Evolutionary conservation across 2,113 vertebrate species (phyloP).

Genomic region (Apaloderma vittatum): DNA sequence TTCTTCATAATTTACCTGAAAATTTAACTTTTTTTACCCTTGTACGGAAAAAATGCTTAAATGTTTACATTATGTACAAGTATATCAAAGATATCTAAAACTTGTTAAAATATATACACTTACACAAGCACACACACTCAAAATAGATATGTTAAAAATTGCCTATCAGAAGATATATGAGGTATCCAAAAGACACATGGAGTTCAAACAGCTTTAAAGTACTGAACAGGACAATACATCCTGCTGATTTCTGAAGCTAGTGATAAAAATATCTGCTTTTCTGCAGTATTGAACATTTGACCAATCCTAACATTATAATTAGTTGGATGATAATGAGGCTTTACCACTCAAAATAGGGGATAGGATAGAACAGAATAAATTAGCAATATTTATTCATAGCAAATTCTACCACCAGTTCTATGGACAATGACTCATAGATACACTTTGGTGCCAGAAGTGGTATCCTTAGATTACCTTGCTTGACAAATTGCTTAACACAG

Average conservation of each 20-base stretch:
- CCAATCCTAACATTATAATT: background rate
- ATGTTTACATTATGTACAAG: too few relatives aligned
- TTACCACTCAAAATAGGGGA: background rate
- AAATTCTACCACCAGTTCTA: background rate
- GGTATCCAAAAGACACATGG: background rate
- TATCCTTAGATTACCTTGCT: background rate
- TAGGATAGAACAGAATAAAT: background rate
- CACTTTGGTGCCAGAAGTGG: background rate
- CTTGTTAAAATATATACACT: background rate
- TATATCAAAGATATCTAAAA: background rate
- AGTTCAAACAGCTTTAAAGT: background rate
- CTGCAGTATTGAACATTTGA: background rate
- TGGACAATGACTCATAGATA: background rate
- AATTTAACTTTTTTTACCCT: fast-evolving
- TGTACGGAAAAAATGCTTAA: too few relatives aligned
- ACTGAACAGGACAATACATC: background rate
- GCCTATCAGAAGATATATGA: background rate
- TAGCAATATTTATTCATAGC: background rate
- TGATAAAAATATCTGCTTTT: background rate
- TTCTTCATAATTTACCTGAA: background rate
- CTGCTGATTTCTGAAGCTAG: background rate
- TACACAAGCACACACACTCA: background rate
- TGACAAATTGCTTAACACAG: background rate
- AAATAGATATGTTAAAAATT: background rate
- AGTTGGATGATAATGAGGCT: background rate